Conservation (phyloP, 2,888 invertebrate genomes). For the Branchinecta sandiegonensis region DNA sequence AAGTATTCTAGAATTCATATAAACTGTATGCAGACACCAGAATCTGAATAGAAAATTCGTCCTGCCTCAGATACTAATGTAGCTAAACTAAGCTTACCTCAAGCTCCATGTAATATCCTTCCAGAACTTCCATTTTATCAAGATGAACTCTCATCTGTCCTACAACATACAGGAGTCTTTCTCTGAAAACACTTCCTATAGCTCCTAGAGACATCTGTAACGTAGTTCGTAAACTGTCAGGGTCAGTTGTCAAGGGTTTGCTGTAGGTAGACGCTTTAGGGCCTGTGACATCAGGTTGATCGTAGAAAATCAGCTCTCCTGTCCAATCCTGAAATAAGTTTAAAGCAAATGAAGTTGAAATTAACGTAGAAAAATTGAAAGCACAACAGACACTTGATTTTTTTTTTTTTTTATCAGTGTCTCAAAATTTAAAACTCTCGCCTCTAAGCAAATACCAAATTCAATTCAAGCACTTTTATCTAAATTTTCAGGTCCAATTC, state of each 20-base stretch:
- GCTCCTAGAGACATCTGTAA: slow-evolving; percentile 51
- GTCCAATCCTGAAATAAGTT: slow-evolving; percentile 40
- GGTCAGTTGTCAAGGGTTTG: slow-evolving; percentile 39
- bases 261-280: slow-evolving; percentile 64
- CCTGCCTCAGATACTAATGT: too few species aligned
- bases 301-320: slow-evolving; percentile 62
- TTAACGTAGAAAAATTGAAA: too few species aligned
- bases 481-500: too few species aligned
- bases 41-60: too few species aligned
- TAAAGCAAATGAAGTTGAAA: too few species aligned
- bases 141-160: slow-evolving; percentile 70
- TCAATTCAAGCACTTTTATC: too few species aligned
- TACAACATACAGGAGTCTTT: slow-evolving; percentile 57
- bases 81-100: slow-evolving; percentile 43
- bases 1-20: too few species aligned
- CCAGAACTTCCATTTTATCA: slow-evolving; percentile 59
- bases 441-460: too few species aligned
- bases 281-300: slow-evolving; percentile 56
- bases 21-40: too few species aligned
- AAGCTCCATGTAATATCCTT: slow-evolving; percentile 67
- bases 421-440: too few species aligned
- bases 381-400: too few species aligned
- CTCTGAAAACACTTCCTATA: slow-evolving; percentile 58
- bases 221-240: slow-evolving; percentile 40
- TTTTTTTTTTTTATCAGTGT: too few species aligned